Base-by-base conservation (phyloP, 2,888 invertebrate genomes). In the Papilio protenor region DNA sequence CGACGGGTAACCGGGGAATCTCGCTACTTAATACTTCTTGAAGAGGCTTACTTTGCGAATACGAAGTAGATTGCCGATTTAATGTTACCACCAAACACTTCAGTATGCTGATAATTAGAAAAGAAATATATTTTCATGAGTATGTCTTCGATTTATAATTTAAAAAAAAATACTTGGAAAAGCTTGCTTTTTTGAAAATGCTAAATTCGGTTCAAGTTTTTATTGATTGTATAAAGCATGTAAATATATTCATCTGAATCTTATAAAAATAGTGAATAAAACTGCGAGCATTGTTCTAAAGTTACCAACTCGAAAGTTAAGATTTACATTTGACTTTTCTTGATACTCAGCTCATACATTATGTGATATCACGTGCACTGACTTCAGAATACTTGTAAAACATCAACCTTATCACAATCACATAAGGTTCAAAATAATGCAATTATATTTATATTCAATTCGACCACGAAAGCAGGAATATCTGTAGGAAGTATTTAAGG, bases 281-380 rank as follows among this genome's bases (percentile, higher is more conserved):
- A 66, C 40, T 66, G n/a, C n/a, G n/a, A 66, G 33, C 18, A 45
- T 66, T 66, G 33, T 66, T 40, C 66, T 66, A n/a, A 66, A 66
- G n/a, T 66, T 66, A 40, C 40, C 40, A 66, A 40, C 40, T 40
- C 40, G 66, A 40, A 66, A 66, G 66, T 66, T 66, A 40, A 66
- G 40, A 40, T 66, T 66, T 66, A 66, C 66, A 66, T 66, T 66
- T 66, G 66, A 66, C 66, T 66, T 66, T 66, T 45, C 66, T 66
- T 66, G 40, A 45, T 66, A 66, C 64, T 66, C 40, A 66, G 40
- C 66, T 66, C 66, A 40, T 66, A 66, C 66, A 66, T 66, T 66
- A 66, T 66, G 40, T 66, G 66, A n/a, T 45, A 40, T 45, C 66
- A 66, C 66, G 66, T 66, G 66, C 66, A 66, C 66, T 40, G 66